Evolutionary conservation across 2,797 vertebrate species (phyloP).

Genomic region (Setipinna tenuifilis): DNA sequence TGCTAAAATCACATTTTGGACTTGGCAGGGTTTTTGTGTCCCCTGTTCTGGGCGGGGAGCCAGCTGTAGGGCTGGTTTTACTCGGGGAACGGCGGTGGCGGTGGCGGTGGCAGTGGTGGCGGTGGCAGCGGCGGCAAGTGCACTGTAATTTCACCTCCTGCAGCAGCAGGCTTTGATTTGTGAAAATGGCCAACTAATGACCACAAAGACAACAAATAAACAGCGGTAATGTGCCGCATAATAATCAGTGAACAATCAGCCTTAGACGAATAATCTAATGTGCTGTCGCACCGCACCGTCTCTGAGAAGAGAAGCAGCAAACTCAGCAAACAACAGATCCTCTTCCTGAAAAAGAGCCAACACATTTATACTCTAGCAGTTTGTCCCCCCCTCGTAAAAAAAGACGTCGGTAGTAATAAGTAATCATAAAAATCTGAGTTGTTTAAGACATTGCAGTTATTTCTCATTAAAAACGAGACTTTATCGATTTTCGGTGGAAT

Average conservation of each 20-base stretch:
- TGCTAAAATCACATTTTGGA: slow-evolving; percentile 59
- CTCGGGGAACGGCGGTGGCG: slow-evolving; percentile 33
- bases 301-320: not conserved
- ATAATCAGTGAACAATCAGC: slow-evolving; percentile 34
- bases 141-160: slow-evolving; percentile 48
- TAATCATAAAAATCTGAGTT: slow-evolving; percentile 62
- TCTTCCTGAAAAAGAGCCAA: not conserved
- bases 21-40: slow-evolving; percentile 49
- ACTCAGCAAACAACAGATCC: slow-evolving; percentile 20
- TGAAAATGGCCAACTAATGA: slow-evolving; percentile 52
- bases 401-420: not conserved
- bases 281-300: not conserved
- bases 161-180: slow-evolving; percentile 46
- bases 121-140: not conserved
- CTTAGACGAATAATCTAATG: not conserved
- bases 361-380: not conserved
- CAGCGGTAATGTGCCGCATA: slow-evolving; percentile 39
- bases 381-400: not conserved
- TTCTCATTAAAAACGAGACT: slow-evolving; percentile 58
- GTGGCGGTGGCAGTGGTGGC: slow-evolving; percentile 1
- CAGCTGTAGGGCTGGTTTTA: slow-evolving; percentile 48
- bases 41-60: slow-evolving; percentile 38
- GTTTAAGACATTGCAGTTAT: slow-evolving; percentile 62
- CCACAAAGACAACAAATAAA: slow-evolving; percentile 49
- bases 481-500: slow-evolving; percentile 60